Evolutionary conservation across 2,797 vertebrate species (phyloP), one percentile per base, ranked within the genome.

Genomic region (Lycodopsis pacificus): DNA sequence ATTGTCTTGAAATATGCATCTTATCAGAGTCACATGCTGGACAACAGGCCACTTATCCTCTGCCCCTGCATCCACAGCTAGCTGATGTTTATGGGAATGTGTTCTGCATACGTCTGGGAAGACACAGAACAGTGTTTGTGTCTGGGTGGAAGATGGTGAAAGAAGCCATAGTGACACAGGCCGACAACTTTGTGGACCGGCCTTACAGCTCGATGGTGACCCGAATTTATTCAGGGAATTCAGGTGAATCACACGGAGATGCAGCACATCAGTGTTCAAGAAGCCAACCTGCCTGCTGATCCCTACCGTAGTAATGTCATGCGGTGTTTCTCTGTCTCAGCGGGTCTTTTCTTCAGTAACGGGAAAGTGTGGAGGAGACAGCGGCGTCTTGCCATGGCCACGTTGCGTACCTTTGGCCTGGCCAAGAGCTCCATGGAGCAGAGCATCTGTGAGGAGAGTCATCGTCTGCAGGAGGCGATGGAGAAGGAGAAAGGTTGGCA

Each of bases 91-190:
- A 96, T 0, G 96, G 97, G 58, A 93, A 97, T 14, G 49, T 98
- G 71, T 88, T 96, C 19, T 86, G 92, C 79, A 0, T 95, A 0
- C 40, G 92, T 0, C 0, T 96, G n/a, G 95, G 95, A 19, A 46
- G 30, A 0, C 36, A 83, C 11, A 81, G 56, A 3, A 8, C 86
- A 1, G 94, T 98, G 63, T 0, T 94, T 20, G 6, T 97, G 27
- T 96, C 70, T 1, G 96, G 96, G 20, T 92, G 96, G 75, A 89
- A 78, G 57, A 82, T 95, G 93, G 86, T 96, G 75, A 97, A 95
- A 80, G 96, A 97, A 74, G 94, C 90, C 30, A 89, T 97, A 1
- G 86, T 96, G 36, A 92, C 92, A 61, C 95, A 96, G 76, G 95
- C 92, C 0, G 94, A 96, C n/a, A 90, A 89, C 72, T 96, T 97